Evolutionary conservation across 2,113 vertebrate genomes (phyloP).

Genomic region (Sebastes schlegelii): DNA sequence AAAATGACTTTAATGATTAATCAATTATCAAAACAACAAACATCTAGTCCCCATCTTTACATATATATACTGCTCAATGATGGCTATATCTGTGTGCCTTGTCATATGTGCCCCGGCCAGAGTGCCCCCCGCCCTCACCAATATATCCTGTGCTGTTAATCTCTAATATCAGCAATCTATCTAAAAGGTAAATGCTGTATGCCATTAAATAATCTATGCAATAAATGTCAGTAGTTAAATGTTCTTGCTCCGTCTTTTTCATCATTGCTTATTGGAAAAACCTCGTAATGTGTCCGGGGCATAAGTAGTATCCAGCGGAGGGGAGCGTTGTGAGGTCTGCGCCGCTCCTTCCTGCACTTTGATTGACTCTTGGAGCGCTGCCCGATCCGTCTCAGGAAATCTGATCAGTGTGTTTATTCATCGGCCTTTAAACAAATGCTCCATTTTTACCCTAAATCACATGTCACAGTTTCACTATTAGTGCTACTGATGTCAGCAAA

Average conservation of each 20-base stretch:
- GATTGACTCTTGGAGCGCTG: slow-evolving; percentile 62
- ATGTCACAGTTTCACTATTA: slow-evolving; percentile 38
- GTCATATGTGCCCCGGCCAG: neutral
- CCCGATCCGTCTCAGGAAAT: slow-evolving; percentile 66
- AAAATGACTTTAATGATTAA: no score
- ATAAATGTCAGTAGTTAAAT: slow-evolving; percentile 23
- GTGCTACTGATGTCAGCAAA: slow-evolving; percentile 35
- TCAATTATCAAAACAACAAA: no score
- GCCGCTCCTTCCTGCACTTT: slow-evolving; percentile 57
- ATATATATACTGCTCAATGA: neutral
- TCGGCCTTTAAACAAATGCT: slow-evolving; percentile 46
- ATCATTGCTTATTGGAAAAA: slow-evolving; percentile 53
- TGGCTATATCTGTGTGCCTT: no score
- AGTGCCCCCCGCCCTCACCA: no score
- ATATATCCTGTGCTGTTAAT: neutral
- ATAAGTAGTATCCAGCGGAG: slow-evolving; percentile 33
- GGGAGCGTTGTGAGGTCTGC: slow-evolving; percentile 32
- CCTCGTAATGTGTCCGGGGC: slow-evolving; percentile 28
- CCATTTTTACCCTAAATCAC: slow-evolving; percentile 43
- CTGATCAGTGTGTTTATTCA: slow-evolving; percentile 61
- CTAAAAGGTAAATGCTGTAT: neutral
- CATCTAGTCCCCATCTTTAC: neutral
- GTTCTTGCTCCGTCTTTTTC: slow-evolving; percentile 26
- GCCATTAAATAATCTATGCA: neutral
- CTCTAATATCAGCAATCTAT: neutral